phyloP scores from a whole-genome alignment of 2,113 vertebrate species.

The Lampris incognitus region DNA sequence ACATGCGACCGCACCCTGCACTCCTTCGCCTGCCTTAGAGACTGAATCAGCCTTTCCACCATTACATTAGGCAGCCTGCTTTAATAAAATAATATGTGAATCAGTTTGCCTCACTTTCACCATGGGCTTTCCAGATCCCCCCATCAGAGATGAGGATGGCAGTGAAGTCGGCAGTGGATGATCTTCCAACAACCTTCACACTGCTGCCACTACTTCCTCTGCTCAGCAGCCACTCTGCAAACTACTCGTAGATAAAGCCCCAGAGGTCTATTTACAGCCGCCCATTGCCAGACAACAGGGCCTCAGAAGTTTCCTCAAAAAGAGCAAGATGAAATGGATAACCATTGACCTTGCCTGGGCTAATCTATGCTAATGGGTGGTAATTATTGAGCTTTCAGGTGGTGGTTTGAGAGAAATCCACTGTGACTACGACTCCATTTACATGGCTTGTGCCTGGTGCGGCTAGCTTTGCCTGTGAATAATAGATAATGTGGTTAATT shows the following conservation, averaged over 20 bases:
- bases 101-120: constrained; percentile 34
- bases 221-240: constrained; percentile 26
- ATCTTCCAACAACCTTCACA: constrained; percentile 49
- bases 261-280: constrained; percentile 3
- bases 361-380: constrained; percentile 64
- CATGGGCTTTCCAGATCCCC: not conserved
- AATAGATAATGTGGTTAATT: constrained; percentile 52
- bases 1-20: constrained; percentile 15
- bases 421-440: constrained; percentile 33
- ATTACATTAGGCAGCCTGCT: constrained; percentile 23
- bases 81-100: constrained; percentile 24
- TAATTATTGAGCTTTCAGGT: constrained; percentile 54
- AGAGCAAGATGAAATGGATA: constrained; percentile 38
- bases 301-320: not conserved
- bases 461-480: constrained; percentile 35
- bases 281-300: not conserved
- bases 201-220: constrained; percentile 24
- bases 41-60: constrained; percentile 4
- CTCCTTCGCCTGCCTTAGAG: not conserved
- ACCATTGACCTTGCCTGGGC: constrained; percentile 43
- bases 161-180: constrained; percentile 17
- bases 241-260: constrained; percentile 9
- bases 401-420: constrained; percentile 41
- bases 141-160: constrained; percentile 4
- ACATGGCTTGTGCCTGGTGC: constrained; percentile 27